Evolutionary conservation across 1,140 invertebrate genomes (phyloP).

Genomic region (Potamilus streckersoni): DNA sequence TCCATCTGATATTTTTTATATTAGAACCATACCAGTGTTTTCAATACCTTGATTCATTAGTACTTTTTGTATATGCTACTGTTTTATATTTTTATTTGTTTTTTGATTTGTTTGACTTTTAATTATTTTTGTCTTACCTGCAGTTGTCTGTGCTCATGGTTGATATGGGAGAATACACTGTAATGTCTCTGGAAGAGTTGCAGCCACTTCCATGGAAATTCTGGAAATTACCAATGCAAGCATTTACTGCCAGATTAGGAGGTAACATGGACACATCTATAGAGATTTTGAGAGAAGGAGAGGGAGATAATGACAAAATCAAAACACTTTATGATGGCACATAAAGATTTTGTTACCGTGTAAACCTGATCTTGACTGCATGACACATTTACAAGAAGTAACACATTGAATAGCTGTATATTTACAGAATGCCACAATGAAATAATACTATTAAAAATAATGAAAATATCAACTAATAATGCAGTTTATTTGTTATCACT

Average conservation of each 20-base stretch:
- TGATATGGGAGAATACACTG: slow-evolving; percentile 31
- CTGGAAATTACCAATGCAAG: slow-evolving; percentile 21
- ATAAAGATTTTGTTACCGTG: neutral
- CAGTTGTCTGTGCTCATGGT: slow-evolving; percentile 29
- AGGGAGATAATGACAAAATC: no score
- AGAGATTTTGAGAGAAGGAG: no score
- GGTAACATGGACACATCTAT: slow-evolving; percentile 8
- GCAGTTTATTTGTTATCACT: no score
- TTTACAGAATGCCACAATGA: neutral
- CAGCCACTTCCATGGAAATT: slow-evolving; percentile 20
- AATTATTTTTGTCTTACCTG: neutral
- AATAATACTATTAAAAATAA: neutral
- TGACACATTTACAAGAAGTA: neutral
- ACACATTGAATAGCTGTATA: neutral
- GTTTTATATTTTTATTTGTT: no score
- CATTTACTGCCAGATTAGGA: slow-evolving; percentile 30
- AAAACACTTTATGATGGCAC: neutral
- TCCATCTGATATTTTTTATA: no score
- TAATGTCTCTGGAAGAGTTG: slow-evolving; percentile 20
- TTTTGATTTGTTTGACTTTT: neutral
- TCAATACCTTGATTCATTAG: no score
- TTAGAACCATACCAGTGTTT: no score
- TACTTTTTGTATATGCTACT: no score
- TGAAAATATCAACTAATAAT: no score
- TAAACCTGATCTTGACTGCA: neutral